Evolutionary conservation across 2,113 vertebrate species (phyloP).

Genomic region (Petrocephalus microphthalmus): DNA sequence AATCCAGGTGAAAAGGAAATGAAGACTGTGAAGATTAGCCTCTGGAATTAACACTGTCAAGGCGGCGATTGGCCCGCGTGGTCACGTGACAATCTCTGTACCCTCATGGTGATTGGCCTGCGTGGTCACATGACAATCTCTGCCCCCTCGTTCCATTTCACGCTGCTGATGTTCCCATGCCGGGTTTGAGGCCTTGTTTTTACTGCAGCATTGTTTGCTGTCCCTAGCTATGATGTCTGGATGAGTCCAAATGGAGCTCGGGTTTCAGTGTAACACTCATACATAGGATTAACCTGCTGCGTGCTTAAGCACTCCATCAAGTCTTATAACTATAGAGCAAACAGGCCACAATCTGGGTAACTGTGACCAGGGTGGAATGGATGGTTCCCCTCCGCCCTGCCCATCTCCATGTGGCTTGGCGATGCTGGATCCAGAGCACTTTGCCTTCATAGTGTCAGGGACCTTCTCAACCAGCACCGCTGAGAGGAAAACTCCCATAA

Average conservation of each 20-base stretch:
- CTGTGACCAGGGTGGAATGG: neutral
- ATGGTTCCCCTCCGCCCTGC: neutral
- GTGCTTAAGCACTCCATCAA: neutral
- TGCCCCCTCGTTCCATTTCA: neutral
- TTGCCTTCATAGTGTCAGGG: neutral
- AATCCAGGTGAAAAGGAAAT: constrained; percentile 38
- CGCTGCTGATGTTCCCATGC: neutral
- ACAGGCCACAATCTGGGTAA: neutral
- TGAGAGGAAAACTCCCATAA: neutral
- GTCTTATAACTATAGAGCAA: neutral
- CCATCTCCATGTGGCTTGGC: neutral
- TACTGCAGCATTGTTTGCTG: neutral
- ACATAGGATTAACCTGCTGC: neutral
- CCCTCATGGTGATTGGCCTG: constrained; percentile 2
- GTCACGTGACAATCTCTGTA: constrained; percentile 21
- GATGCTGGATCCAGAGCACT: neutral
- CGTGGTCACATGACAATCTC: constrained; percentile 24
- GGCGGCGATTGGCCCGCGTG: constrained; percentile 10
- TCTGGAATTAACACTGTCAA: constrained; percentile 14
- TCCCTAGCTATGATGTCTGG: constrained; percentile 10
- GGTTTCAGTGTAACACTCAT: neutral
- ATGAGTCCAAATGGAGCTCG: constrained; percentile 8
- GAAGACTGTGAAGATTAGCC: constrained; percentile 29
- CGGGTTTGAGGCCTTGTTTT: neutral
- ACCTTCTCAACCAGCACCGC: neutral